Conservation (phyloP, 2,113 vertebrate genomes). For the Dipodomys merriami region DNA sequence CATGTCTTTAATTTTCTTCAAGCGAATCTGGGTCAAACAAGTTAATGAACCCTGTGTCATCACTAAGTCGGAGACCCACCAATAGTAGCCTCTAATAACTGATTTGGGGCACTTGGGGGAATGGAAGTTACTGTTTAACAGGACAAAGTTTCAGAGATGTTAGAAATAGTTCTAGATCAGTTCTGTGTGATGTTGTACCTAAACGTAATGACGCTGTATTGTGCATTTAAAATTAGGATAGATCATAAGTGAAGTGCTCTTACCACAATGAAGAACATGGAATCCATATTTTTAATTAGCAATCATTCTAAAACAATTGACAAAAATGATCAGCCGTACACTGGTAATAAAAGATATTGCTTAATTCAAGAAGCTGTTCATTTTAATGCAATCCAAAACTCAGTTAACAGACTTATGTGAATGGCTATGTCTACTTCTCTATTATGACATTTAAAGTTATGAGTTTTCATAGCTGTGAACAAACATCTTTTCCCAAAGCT, state of each 20-base stretch:
- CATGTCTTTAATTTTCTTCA: not conserved
- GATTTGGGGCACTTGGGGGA: not conserved
- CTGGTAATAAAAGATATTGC: not conserved
- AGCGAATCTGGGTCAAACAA: not conserved
- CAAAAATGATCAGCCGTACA: not conserved
- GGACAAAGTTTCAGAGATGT: not conserved
- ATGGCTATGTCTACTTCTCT: not conserved
- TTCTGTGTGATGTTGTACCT: not conserved
- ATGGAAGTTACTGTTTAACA: not conserved
- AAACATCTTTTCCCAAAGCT: not conserved
- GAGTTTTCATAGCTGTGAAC: conserved; percentile 14
- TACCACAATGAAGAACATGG: not conserved
- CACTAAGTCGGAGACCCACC: not conserved
- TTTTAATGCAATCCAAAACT: not conserved
- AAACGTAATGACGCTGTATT: not conserved
- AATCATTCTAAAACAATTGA: not conserved
- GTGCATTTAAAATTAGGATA: not conserved
- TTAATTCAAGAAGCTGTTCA: not conserved
- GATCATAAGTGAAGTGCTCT: not conserved
- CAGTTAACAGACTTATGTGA: not conserved
- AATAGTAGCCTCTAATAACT: not conserved
- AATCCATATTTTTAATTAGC: not conserved
- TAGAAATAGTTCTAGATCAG: not conserved
- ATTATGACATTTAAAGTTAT: not conserved
- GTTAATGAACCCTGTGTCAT: not conserved